Evolutionary conservation across 2,888 invertebrate genomes (phyloP).

Genomic region (Bombylius discolor): DNA sequence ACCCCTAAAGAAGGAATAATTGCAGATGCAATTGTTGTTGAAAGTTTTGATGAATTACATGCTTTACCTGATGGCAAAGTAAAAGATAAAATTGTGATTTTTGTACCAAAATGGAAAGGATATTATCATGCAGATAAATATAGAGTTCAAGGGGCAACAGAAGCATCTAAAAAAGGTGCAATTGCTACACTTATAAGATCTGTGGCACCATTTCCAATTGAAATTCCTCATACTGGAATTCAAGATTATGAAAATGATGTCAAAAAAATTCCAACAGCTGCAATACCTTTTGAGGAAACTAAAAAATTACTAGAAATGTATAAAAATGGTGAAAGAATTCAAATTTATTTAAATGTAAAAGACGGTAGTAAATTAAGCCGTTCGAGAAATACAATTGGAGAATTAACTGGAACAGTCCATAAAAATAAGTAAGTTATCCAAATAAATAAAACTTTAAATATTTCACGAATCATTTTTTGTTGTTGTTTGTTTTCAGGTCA

Average conservation of each 20-base stretch:
- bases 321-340: constrained; percentile 40
- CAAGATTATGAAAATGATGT: constrained; percentile 47
- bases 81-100: constrained; percentile 63
- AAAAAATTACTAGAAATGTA: constrained; percentile 53
- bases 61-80: constrained; percentile 31
- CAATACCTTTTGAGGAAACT: constrained; percentile 68
- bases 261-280: constrained; percentile 56
- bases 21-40: constrained; percentile 58
- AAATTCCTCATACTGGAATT: constrained; percentile 65
- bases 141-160: constrained; percentile 49
- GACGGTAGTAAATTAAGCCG: constrained; percentile 40
- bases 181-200: constrained; percentile 63
- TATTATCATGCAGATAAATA: constrained; percentile 57
- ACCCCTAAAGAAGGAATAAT: constrained; percentile 59
- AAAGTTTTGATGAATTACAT: constrained; percentile 51
- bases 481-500: constrained; percentile 11
- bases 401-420: constrained; percentile 44
- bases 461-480: no score
- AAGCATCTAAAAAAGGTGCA: constrained; percentile 60
- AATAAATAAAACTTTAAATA: no score
- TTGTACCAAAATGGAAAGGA: constrained; percentile 48
- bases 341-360: constrained; percentile 51
- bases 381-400: constrained; percentile 62
- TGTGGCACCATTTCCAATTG: constrained; percentile 61
- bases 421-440: constrained; percentile 23